Evolutionary conservation across 2,113 vertebrate species (phyloP).

Genomic region (Myiozetetes cayanensis): DNA sequence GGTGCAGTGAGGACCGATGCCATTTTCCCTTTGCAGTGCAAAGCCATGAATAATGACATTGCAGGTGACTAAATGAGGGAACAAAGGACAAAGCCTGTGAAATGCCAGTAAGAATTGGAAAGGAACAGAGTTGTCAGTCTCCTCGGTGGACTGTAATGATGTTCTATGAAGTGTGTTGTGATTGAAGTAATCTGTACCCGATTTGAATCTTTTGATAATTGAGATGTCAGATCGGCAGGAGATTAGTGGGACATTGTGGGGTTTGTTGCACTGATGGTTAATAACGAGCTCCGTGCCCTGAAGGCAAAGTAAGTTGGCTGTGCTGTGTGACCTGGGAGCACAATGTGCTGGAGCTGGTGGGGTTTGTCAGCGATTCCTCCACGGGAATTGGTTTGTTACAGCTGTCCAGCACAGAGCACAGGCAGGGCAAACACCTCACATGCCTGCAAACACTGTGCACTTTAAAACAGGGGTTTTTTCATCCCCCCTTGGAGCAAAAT

Average conservation of each 20-base stretch:
- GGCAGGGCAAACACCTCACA: background rate
- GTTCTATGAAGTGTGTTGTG: conserved; percentile 33
- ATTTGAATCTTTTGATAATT: conserved; percentile 80
- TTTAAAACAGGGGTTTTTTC: background rate
- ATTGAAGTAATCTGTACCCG: conserved; percentile 78
- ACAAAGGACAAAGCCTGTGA: conserved; percentile 7
- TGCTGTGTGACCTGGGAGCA: conserved; percentile 31
- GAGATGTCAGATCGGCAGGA: conserved; percentile 82
- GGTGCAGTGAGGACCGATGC: background rate
- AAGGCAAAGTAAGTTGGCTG: background rate
- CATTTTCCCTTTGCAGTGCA: background rate
- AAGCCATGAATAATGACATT: background rate
- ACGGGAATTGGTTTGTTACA: background rate
- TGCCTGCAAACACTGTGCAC: background rate
- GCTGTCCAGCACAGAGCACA: background rate
- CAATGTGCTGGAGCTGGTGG: background rate
- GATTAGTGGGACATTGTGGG: conserved; percentile 76
- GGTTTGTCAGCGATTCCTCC: background rate
- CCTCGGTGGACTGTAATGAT: background rate
- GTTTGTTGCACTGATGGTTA: background rate
- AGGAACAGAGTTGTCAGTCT: background rate
- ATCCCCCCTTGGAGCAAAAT: background rate
- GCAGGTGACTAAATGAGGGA: background rate
- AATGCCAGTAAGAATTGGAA: background rate
- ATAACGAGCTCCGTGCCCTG: conserved; percentile 20